Evolutionary conservation across 2,888 invertebrate species (phyloP).

Genomic region (Ophion ventricosus): DNA sequence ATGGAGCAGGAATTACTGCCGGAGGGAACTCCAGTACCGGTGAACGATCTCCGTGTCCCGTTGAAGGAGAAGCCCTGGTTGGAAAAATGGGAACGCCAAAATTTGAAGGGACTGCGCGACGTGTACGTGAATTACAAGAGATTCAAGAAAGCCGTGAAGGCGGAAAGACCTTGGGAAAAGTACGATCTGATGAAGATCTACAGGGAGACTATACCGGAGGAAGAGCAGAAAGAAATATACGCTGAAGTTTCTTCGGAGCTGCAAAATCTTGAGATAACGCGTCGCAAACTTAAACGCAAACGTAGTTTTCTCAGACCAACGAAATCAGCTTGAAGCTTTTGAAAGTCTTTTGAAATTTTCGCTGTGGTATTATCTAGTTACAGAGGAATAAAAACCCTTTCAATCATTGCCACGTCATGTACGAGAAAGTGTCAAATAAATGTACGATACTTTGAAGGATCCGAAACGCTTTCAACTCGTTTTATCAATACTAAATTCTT

Average conservation of each 20-base stretch:
- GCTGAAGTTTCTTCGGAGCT: constrained; percentile 91
- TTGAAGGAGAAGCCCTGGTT: constrained; percentile 94
- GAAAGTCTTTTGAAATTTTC: not conserved
- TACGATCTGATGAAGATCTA: constrained; percentile 97
- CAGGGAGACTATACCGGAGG: constrained; percentile 92
- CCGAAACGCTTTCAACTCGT: not conserved
- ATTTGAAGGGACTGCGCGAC: constrained; percentile 89
- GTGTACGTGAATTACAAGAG: constrained; percentile 85
- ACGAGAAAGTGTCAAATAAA: constrained; percentile 47
- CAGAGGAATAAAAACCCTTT: constrained; percentile 18
- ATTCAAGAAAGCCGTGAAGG: constrained; percentile 84
- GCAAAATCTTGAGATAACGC: constrained; percentile 88
- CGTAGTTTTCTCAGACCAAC: constrained; percentile 86
- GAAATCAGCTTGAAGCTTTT: constrained; percentile 81
- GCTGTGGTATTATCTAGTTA: constrained; percentile 24
- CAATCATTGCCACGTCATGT: constrained; percentile 23
- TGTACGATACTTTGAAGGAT: constrained; percentile 31
- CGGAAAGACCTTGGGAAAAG: constrained; percentile 92
- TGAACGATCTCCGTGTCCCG: constrained; percentile 89
- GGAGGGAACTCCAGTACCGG: constrained; percentile 90
- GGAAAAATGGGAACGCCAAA: constrained; percentile 93
- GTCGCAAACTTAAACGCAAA: constrained; percentile 87
- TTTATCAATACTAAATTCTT: not conserved
- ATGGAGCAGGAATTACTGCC: constrained; percentile 93
- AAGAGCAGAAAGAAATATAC: constrained; percentile 94